These are phyloP conservation scores for Lycia hirtaria DNA, from an alignment of 2,888 invertebrate species.

Conservation along the genomic window DNA sequence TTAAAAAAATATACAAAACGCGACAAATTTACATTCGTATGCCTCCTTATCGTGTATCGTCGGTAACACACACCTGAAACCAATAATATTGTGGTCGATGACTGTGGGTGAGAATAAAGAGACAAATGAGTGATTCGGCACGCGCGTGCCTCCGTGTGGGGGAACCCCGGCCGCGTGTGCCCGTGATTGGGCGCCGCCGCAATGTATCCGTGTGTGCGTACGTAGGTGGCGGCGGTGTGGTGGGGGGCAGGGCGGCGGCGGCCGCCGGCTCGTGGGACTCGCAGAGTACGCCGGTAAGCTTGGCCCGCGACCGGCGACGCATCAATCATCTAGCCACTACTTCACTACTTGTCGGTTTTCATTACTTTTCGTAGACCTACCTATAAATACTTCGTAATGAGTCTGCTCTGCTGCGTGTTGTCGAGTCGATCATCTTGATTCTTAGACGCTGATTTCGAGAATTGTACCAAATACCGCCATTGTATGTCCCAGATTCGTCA, in stretches of 20 bases:
- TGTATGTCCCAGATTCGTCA: constrained; percentile 21
- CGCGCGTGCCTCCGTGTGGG: not conserved
- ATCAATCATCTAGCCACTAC: constrained; percentile 71
- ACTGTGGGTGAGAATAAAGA: constrained; percentile 4
- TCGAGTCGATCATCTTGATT: constrained; percentile 76
- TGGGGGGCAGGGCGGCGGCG: constrained; percentile 73
- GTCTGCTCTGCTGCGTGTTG: constrained; percentile 84
- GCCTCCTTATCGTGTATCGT: constrained; percentile 2
- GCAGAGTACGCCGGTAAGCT: constrained; percentile 81
- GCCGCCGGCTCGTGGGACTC: constrained; percentile 75
- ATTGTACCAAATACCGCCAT: constrained; percentile 67
- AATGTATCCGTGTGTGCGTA: constrained; percentile 78
- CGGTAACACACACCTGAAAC: not conserved
- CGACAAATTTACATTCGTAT: constrained; percentile 2
- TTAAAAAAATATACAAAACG: not conserved
- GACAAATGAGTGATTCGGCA: not conserved
- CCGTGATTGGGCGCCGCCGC: constrained; percentile 24
- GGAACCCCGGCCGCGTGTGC: not conserved
- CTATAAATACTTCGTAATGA: constrained; percentile 76
- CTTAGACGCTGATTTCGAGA: constrained; percentile 76
- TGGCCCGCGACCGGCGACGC: constrained; percentile 69
- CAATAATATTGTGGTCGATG: not conserved
- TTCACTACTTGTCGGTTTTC: constrained; percentile 77
- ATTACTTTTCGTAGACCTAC: constrained; percentile 79
- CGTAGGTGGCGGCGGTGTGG: constrained; percentile 82